Base-by-base conservation (phyloP, 23 tunicate species). In the Botrylloides violaceus region DNA sequence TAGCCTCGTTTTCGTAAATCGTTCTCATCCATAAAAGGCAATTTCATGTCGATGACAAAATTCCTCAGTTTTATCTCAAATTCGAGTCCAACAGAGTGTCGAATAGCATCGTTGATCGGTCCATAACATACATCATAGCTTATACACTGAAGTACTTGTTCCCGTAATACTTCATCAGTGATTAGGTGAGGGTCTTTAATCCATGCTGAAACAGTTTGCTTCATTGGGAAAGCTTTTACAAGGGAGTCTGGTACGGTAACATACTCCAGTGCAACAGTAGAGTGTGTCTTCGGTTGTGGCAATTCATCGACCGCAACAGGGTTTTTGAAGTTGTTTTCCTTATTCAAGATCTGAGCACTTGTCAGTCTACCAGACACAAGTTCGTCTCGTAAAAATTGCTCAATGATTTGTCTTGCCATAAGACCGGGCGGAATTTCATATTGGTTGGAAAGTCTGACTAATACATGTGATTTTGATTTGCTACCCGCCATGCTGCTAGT, bases 61-160 rank as follows among this genome's bases (percentile, higher is more conserved):
- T 66, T 34, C 12, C 64, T 64, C 12, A 93, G 70, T 36, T 64
- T 85, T 30, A 72, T 38, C 66, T 93, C 98, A 64, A 64, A 81
- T 61, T 85, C 94, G 0, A 72, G 57, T 18, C 98, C 98, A 77
- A 93, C 80, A 61, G 83, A 61, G 48, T 81, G 81, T 30, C 98
- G 76, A 9, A 93, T 77, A 7, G 84, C 79, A 74, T 85, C 98
- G 18, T 86, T 93, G 18, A 93, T 73, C 29, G 80, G 78, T 1
- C 98, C 98, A 49, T 81, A 81, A 32, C 87, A 76, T 22, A 77
- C 66, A 72, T 88, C 96, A 78, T 76, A 43, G 22, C 80, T 19
- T 2, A 81, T 37, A 36, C 84, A 81, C 39, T 81, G 87, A 20
- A 76, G 73, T 33, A 88, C 80, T 37, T 88, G 75, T 12, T 22